These are phyloP conservation scores for Phallusia fumigata DNA, from an alignment of 23 tunicate genomes.

Conservation along the genomic window DNA sequence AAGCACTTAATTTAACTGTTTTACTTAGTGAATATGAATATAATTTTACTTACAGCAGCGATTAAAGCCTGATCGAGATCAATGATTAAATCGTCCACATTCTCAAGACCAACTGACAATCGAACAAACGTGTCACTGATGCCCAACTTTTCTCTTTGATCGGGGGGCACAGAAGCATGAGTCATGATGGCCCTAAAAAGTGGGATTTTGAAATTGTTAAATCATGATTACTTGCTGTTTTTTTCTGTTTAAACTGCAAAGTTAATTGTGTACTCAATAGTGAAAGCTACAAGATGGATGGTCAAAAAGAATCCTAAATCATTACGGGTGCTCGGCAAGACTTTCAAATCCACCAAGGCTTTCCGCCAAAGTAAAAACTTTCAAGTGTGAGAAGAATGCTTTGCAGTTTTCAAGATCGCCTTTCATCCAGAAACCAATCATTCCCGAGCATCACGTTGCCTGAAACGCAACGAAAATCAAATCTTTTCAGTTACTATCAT, in stretches of 20 bases:
- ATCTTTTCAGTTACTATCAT: too few species aligned
- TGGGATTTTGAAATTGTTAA: neutral
- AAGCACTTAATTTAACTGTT: neutral
- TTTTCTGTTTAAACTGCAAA: too few species aligned
- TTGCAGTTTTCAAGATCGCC: constrained; percentile 67
- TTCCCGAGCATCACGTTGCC: constrained; percentile 97
- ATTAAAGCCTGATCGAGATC: constrained; percentile 92
- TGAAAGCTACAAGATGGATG: too few species aligned
- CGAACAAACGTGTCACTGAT: constrained; percentile 94
- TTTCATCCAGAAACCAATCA: constrained; percentile 92
- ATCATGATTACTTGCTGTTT: too few species aligned
- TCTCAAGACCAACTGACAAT: constrained; percentile 90
- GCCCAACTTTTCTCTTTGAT: constrained; percentile 55
- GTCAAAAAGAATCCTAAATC: too few species aligned
- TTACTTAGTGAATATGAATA: neutral
- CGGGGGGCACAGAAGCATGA: constrained; percentile 96
- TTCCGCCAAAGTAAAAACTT: constrained; percentile 92
- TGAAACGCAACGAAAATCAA: neutral
- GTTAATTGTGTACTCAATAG: too few species aligned
- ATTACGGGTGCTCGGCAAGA: constrained; percentile 98
- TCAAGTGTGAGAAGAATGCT: constrained; percentile 47
- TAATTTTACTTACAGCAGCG: constrained; percentile 85
- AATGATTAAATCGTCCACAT: constrained; percentile 72
- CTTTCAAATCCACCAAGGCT: constrained; percentile 97
- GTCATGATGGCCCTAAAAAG: constrained; percentile 86